Base-by-base conservation (phyloP, 2,797 vertebrate genomes). In the Selene dorsalis region DNA sequence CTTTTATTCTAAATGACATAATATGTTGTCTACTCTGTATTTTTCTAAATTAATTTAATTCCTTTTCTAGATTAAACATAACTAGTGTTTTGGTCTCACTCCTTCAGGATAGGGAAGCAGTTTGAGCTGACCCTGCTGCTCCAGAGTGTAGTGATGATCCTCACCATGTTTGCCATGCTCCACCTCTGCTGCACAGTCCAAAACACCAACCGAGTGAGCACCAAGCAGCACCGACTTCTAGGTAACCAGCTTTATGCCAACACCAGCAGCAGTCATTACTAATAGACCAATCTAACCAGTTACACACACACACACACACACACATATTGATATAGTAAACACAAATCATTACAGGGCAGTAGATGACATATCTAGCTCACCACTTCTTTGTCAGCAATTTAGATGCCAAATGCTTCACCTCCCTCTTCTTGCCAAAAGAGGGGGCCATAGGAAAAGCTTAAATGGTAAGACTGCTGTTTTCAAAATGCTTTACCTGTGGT, bases 91-190 rank as follows among this genome's bases (percentile, higher is more conserved):
- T 50, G 63, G 1, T 61, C 60, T 4, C 17, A 0, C 70, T 35
- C 3, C 30, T 52, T 24, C 6, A 96, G 95, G 96, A 93, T 96
- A 43, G 96, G 96, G 52, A 96, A 95, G 82, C 95, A 95, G 88
- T 96, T 96, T 83, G 95, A 96, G 87, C 35, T 95, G 77, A 94
- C 95, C 0, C 87, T 96, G 69, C 94, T 96, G 65, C 82, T 96
- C 7, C 96, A 96, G 91, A 96, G 96, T 4, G 80, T 95, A 69
- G 92, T 96, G 77, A 95, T 96, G 95, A 95, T 96, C 83, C 20
- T 94, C 74, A 91, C 95, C 73, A 96, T 96, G 95, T 87, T 96
- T 9, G 87, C 90, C n/a, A 95, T 96, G 93, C 93, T 96, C 2
- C 93, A 95, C 38, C 91, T 96, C 67, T 96, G 95, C 93, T 96